Conservation (phyloP, 1,140 invertebrate species). For the Paraescarpia echinospica region DNA sequence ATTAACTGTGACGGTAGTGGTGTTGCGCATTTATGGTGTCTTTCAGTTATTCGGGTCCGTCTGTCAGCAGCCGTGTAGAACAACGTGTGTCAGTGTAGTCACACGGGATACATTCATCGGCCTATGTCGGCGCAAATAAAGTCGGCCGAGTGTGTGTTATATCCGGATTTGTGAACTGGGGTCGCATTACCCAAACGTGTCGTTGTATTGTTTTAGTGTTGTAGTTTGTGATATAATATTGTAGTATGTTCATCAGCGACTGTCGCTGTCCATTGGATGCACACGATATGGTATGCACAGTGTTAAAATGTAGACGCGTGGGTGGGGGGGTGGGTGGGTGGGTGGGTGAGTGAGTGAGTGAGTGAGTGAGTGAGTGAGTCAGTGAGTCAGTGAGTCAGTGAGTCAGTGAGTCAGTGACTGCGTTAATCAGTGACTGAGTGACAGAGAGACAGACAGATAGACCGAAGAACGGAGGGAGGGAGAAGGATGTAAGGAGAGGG, state of each 20-base stretch:
- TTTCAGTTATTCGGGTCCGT: neutral
- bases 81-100: neutral
- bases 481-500: too few relatives aligned
- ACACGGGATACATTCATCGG: too few relatives aligned
- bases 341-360: neutral
- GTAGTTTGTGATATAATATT: neutral
- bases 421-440: neutral
- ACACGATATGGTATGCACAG: too few relatives aligned
- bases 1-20: neutral
- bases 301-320: too few relatives aligned
- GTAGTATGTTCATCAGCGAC: too few relatives aligned
- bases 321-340: too few relatives aligned
- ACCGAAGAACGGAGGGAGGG: too few relatives aligned
- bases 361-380: neutral
- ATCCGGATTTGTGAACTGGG: neutral
- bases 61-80: neutral
- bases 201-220: too few relatives aligned
- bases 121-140: neutral
- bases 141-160: neutral
- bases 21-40: neutral
- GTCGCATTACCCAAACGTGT: neutral
- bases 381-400: neutral
- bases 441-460: neutral
- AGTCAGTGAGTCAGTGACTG: neutral
- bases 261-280: too few relatives aligned